Evolutionary conservation across 1,140 invertebrate species (phyloP), one percentile per base, ranked within the genome.

Genomic region (Sipha flava): DNA sequence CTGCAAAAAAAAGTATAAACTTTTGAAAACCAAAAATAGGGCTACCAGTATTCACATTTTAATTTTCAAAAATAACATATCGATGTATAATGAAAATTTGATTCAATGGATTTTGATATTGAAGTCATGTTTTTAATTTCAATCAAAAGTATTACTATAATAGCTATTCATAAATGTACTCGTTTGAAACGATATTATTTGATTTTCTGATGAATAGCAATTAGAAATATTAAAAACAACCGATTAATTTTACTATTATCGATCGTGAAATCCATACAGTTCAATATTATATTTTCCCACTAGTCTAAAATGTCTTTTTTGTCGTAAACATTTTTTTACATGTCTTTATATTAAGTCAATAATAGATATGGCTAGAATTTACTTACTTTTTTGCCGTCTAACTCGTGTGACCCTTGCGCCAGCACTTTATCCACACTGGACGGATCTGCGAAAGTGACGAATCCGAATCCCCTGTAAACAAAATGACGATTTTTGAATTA

Each of bases 391-490:
- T 96, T 96, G 85, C 94, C 94, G 87, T 96, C 94, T 88, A 96
- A 90, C 88, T 96, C 94, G 88, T 96, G 94, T 87, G 92, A 94
- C 86, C 92, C 92, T 89, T 95, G 93, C 84, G 94, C 92, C 89
- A 96, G 90, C 86, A 96, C 94, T 91, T 95, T 95, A 89, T 96
- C 94, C 89, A 96, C 94, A 87, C 93, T 94, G 87, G 92, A 89
- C 84, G 94, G 92, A 88, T 97, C 94, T 86, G 92, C 92, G 88
- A 96, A 96, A 87, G 94, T 96, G 88, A 97, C 94, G 89, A 96
- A 97, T 86, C 96, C 96, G 87, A 98, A 98, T 84, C 96, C 96
- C 90, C 96, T 98, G 92, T 82, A 93, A 93, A 89, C 85, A 88
- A 85, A 85, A 87, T 86, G 86, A 84, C 21, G 5, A 1, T 14